A percentile compares a stretch with the other conserved stretches of the same genome.
These are phyloP conservation scores for Cricetomys ansorgei DNA, from an alignment of 2,113 vertebrate genomes.

Conservation along the genomic window DNA sequence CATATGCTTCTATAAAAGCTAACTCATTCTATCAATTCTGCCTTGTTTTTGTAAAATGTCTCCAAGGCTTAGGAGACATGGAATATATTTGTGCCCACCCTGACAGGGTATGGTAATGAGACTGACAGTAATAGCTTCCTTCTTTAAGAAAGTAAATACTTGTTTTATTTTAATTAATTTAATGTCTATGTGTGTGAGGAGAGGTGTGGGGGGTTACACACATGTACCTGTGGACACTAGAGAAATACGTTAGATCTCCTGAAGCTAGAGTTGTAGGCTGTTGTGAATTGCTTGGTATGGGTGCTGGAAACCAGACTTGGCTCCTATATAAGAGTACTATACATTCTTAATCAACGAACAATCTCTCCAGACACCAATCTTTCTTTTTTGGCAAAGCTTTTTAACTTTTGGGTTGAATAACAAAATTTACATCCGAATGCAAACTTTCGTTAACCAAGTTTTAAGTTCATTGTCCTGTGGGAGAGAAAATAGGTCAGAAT, in stretches of 20 bases:
- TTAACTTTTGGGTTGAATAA: not conserved
- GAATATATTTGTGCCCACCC: not conserved
- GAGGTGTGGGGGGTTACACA: not conserved
- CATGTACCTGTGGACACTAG: not conserved
- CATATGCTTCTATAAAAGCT: not conserved
- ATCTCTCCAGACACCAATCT: not conserved
- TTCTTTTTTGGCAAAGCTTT: not conserved
- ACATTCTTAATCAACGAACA: not conserved
- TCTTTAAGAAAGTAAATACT: not conserved
- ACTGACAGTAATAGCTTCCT: not conserved
- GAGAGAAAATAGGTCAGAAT: not conserved
- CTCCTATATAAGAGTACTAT: not conserved
- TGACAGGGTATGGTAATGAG: not conserved
- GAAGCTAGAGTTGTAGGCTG: too few relatives aligned
- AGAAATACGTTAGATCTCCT: not conserved
- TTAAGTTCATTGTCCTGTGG: not conserved
- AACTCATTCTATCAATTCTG: not conserved
- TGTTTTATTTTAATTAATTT: not conserved
- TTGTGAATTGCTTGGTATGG: not conserved
- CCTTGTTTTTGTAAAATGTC: slow-evolving; percentile 38
- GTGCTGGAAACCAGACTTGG: not conserved
- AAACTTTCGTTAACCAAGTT: not conserved
- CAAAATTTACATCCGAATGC: not conserved
- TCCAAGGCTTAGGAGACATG: not conserved
- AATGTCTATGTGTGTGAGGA: not conserved